Conservation (phyloP, 2,113 vertebrate genomes). For the Passer montanus region DNA sequence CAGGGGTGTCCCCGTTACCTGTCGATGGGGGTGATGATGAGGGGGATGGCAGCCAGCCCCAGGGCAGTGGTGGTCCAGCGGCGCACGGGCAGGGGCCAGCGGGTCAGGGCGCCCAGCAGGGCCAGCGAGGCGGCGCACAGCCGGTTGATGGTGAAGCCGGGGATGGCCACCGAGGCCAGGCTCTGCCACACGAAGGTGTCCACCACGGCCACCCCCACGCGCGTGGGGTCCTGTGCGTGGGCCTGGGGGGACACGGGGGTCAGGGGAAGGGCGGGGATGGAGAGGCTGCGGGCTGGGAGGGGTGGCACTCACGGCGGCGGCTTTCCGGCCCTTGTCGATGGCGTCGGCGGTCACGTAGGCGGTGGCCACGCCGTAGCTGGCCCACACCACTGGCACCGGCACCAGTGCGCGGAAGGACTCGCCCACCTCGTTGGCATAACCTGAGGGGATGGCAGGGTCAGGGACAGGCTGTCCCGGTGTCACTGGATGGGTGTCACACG, state of each 20-base stretch:
- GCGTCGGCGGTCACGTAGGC: conserved; percentile 91
- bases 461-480: rapidly evolving
- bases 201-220: conserved; percentile 82
- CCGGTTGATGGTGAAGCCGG: conserved; percentile 95
- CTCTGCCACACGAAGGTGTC: conserved; percentile 97
- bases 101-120: conserved; percentile 82
- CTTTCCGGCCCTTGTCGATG: conserved; percentile 90
- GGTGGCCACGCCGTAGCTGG: conserved; percentile 88
- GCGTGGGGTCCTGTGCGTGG: conserved; percentile 67
- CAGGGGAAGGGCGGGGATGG: rapidly evolving
- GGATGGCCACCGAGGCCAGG: conserved; percentile 91
- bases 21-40: conserved; percentile 96
- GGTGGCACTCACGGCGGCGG: conserved; percentile 79
- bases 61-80: conserved; percentile 93
- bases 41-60: conserved; percentile 89
- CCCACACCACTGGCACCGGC: conserved; percentile 85
- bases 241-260: conserved; percentile 46
- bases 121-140: conserved; percentile 87
- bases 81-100: conserved; percentile 85
- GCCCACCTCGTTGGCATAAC: conserved; percentile 95
- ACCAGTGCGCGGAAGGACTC: conserved; percentile 92
- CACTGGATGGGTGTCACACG: background rate
- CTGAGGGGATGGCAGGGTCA: conserved; percentile 50
- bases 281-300: rapidly evolving
- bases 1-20: conserved; percentile 56